These are phyloP conservation scores for Fopius arisanus DNA, from an alignment of 1,140 invertebrate species.

Conservation along the genomic window DNA sequence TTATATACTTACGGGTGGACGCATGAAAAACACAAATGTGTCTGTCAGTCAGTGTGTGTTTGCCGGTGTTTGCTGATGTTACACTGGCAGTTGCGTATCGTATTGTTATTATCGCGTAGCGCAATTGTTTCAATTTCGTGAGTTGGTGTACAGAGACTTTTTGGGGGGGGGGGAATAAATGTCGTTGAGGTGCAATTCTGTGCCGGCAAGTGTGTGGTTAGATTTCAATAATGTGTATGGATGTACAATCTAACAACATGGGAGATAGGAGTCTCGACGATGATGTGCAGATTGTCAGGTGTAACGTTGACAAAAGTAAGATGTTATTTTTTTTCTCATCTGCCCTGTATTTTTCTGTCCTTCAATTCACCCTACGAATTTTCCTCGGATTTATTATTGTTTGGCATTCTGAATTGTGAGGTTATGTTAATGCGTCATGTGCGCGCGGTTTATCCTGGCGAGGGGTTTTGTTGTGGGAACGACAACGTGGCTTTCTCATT, in stretches of 20 bases:
- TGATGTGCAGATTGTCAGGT: constrained; percentile 60
- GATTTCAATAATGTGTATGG: constrained; percentile 62
- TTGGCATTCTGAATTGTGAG: not conserved
- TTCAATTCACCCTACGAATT: too few species aligned
- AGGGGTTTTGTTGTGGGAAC: not conserved
- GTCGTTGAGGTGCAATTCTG: constrained; percentile 36
- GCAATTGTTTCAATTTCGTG: not conserved
- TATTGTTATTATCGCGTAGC: not conserved
- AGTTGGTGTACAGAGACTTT: too few species aligned
- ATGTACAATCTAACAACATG: constrained; percentile 60
- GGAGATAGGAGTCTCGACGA: constrained; percentile 55
- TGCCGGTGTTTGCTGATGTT: constrained; percentile 8
- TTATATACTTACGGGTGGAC: not conserved
- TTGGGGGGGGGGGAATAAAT: constrained; percentile 34
- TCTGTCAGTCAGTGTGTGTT: not conserved
- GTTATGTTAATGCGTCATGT: constrained; percentile 8
- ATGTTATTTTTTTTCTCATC: constrained; percentile 20
- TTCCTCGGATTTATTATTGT: not conserved
- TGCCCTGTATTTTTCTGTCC: too few species aligned
- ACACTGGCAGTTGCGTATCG: not conserved
- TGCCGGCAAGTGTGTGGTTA: constrained; percentile 42
- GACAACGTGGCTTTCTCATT: not conserved
- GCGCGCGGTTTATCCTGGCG: not conserved
- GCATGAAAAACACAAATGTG: not conserved
- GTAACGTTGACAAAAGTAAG: constrained; percentile 56